These are phyloP conservation scores for Plebejus argus DNA, from an alignment of 2,888 invertebrate species.

Conservation along the genomic window DNA sequence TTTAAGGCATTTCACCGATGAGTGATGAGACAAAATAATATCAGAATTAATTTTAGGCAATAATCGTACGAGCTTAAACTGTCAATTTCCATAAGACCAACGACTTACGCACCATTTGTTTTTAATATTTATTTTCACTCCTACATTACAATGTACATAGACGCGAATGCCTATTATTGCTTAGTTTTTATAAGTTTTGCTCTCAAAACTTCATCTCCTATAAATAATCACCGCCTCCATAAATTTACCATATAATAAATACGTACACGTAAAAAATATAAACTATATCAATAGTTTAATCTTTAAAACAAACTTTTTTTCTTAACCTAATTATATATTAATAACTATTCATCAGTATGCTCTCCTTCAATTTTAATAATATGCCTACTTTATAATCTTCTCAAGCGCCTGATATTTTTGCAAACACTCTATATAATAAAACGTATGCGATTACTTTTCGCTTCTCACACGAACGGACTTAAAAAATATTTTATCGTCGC, in stretches of 20 bases:
- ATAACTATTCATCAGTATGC: slow-evolving; percentile 80
- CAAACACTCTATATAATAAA: slow-evolving; percentile 70
- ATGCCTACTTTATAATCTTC: slow-evolving; percentile 80
- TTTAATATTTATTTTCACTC: slow-evolving; percentile 57
- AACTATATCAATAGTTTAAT: slow-evolving; percentile 82
- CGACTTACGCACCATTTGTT: slow-evolving; percentile 78
- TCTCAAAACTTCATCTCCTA: slow-evolving; percentile 76
- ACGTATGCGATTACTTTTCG: slow-evolving; percentile 61
- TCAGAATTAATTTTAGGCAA: slow-evolving; percentile 71
- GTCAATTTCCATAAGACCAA: slow-evolving; percentile 72
- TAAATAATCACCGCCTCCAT: slow-evolving; percentile 78
- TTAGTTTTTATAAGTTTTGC: slow-evolving; percentile 79
- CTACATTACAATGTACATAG: slow-evolving; percentile 79
- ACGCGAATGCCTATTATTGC: slow-evolving; percentile 77
- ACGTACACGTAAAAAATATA: slow-evolving; percentile 82
- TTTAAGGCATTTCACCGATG: slow-evolving; percentile 63
- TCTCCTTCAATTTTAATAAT: slow-evolving; percentile 77
- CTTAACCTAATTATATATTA: slow-evolving; percentile 79
- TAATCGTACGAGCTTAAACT: slow-evolving; percentile 62
- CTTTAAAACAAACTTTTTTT: slow-evolving; percentile 78
- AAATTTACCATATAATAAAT: slow-evolving; percentile 81
- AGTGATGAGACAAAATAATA: slow-evolving; percentile 68
- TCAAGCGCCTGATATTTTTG: slow-evolving; percentile 76
- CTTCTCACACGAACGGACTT: slow-evolving; percentile 66
- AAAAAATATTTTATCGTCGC: slow-evolving; percentile 62